Conservation (phyloP, 1,140 invertebrate genomes). For the Meloidogyne floridensis region DNA sequence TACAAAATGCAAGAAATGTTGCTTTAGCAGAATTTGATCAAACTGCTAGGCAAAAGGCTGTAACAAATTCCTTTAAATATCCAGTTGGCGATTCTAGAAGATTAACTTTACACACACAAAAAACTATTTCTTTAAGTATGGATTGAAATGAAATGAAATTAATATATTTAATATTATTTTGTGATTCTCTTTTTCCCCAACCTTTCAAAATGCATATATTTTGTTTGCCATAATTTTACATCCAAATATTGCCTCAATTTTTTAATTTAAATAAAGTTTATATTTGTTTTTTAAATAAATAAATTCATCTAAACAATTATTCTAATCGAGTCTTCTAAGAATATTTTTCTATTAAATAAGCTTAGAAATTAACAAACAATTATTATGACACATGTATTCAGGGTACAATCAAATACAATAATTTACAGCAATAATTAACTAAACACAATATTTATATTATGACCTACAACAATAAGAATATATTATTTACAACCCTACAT, state of each 20-base stretch:
- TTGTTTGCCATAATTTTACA: not conserved
- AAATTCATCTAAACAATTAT: no score
- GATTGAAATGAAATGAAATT: not conserved
- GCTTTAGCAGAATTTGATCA: conserved; percentile 27
- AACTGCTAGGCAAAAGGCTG: conserved; percentile 2
- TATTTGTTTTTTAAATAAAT: not conserved
- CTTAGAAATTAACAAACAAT: no score
- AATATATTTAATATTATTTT: not conserved
- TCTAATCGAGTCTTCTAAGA: no score
- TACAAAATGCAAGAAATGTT: conserved; percentile 20
- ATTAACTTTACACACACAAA: conserved; percentile 19
- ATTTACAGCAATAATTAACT: no score
- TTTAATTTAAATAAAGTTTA: not conserved
- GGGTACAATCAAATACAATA: no score
- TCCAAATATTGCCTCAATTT: not conserved
- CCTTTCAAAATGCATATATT: not conserved
- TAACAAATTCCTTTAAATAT: conserved; percentile 20
- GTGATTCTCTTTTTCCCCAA: no score
- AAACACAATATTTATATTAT: no score
- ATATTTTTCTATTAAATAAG: no score
- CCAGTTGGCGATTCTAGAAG: not conserved
- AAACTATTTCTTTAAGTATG: conserved; percentile 15
- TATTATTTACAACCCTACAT: no score
- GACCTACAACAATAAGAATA: no score
- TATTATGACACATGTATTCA: no score